Percentiles rank a stretch among this genome's conserved stretches.
These are phyloP conservation scores for Sebastes flavidus DNA, from an alignment of 2,797 vertebrate species.

Conservation along the genomic window DNA sequence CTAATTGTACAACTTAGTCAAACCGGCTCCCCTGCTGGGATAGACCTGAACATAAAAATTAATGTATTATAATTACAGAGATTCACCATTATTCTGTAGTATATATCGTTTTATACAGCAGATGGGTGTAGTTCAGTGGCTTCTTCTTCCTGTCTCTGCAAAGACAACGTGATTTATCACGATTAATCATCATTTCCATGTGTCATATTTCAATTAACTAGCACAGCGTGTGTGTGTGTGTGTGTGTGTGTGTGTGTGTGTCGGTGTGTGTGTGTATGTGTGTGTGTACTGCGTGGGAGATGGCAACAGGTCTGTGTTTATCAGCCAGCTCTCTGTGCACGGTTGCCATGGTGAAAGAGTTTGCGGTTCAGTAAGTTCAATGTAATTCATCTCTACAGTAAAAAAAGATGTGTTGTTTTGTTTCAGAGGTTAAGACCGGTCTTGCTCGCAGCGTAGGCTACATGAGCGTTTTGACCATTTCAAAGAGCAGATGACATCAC, in stretches of 20 bases:
- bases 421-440: neutral
- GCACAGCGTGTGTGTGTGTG: neutral
- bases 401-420: neutral
- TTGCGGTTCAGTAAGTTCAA: slow-evolving; percentile 35
- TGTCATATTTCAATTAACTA: slow-evolving; percentile 6
- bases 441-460: neutral
- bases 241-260: neutral
- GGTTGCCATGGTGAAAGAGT: slow-evolving; percentile 75
- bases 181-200: slow-evolving; percentile 7
- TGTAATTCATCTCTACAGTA: neutral
- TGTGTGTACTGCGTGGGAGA: slow-evolving; percentile 37
- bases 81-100: neutral
- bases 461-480: neutral
- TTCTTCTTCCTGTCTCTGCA: neutral
- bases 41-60: neutral
- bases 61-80: neutral
- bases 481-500: slow-evolving; percentile 11
- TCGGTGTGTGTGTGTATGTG: neutral
- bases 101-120: neutral
- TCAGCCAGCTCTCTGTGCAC: slow-evolving; percentile 40
- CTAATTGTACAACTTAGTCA: slow-evolving; percentile 15
- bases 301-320: slow-evolving; percentile 71
- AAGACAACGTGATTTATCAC: slow-evolving; percentile 3
- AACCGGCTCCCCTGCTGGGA: neutral
- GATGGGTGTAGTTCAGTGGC: neutral